Evolutionary conservation across 2,888 invertebrate species (phyloP).

Genomic region (Campoletis raptor): DNA sequence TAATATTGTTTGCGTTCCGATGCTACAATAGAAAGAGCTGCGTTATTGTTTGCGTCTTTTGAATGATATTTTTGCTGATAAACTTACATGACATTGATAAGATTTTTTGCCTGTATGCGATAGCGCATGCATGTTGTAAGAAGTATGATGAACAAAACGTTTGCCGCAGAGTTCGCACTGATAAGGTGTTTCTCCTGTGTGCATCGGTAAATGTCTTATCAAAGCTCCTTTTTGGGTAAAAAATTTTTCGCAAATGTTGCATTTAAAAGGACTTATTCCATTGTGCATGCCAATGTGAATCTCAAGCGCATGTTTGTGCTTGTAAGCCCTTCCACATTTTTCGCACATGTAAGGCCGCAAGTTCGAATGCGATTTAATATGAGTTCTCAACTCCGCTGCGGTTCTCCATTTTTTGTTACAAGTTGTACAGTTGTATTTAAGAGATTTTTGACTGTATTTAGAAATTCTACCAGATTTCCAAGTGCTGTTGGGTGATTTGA

Average conservation of each 20-base stretch:
- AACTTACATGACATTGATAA: conserved; percentile 77
- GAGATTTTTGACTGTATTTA: conserved; percentile 71
- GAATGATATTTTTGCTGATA: not conserved
- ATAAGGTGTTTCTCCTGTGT: conserved; percentile 88
- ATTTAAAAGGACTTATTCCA: conserved; percentile 88
- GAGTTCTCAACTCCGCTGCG: conserved; percentile 74
- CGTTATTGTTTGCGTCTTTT: not conserved
- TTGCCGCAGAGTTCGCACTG: conserved; percentile 89
- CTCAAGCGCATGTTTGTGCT: conserved; percentile 88
- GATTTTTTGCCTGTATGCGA: conserved; percentile 85
- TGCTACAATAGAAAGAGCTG: not conserved
- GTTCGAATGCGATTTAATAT: conserved; percentile 77
- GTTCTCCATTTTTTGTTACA: conserved; percentile 77
- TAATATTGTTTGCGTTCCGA: not conserved
- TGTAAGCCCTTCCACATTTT: conserved; percentile 88
- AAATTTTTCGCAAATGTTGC: conserved; percentile 87
- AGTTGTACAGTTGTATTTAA: conserved; percentile 75
- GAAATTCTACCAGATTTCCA: conserved; percentile 70
- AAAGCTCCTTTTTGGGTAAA: conserved; percentile 88
- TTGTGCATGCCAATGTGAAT: conserved; percentile 88
- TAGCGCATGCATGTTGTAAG: conserved; percentile 89
- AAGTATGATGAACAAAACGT: conserved; percentile 89
- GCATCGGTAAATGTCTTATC: conserved; percentile 88
- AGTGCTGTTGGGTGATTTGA: not conserved
- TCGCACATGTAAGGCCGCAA: conserved; percentile 84